Conservation (phyloP, 2,888 invertebrate species). For the Tenthredo amoena region DNA sequence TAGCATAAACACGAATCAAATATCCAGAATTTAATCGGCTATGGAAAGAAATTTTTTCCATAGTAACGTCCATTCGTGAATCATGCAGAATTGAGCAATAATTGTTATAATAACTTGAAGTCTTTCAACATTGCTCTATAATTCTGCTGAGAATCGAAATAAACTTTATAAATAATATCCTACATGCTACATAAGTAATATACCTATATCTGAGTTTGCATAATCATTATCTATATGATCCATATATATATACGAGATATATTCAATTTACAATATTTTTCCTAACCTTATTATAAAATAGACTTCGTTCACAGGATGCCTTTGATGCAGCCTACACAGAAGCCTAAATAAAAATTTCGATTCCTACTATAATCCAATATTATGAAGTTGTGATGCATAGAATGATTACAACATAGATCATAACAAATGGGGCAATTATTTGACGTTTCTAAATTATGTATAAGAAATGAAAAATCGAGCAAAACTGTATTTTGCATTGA, state of each 20-base stretch:
- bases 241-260: slow-evolving; percentile 35
- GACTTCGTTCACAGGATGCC: slow-evolving; percentile 16
- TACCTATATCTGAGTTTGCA: slow-evolving; percentile 47
- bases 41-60: neutral
- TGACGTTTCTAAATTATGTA: neutral
- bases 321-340: neutral
- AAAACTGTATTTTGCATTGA: neutral
- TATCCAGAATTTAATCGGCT: slow-evolving; percentile 21
- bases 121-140: slow-evolving; percentile 13
- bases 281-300: slow-evolving; percentile 47
- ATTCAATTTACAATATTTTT: slow-evolving; percentile 49
- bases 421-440: slow-evolving; percentile 8
- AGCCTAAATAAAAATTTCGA: slow-evolving; percentile 46
- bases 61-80: neutral
- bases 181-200: slow-evolving; percentile 38
- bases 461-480: neutral
- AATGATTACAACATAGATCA: slow-evolving; percentile 38
- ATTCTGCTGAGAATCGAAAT: slow-evolving; percentile 13
- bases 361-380: slow-evolving; percentile 31
- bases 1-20: slow-evolving; percentile 29
- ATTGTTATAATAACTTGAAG: slow-evolving; percentile 9
- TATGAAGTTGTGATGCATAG: slow-evolving; percentile 23
- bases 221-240: slow-evolving; percentile 43
- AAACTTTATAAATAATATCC: slow-evolving; percentile 46
- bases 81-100: slow-evolving; percentile 34